Base-by-base conservation (phyloP, 2,888 invertebrate genomes). In the Chloroclystis v-ata region DNA sequence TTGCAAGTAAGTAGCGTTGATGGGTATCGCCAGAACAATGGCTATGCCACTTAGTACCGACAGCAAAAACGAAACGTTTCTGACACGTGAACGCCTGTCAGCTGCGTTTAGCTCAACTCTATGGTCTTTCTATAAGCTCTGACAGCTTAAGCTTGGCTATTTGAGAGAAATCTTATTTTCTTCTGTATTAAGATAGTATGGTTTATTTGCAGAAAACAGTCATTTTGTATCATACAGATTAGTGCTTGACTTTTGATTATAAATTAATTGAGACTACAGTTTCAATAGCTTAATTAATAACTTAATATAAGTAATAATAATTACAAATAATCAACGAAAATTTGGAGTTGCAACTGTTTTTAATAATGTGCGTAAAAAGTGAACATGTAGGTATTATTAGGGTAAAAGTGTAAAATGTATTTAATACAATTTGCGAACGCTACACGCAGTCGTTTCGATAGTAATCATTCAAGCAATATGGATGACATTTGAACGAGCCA, bases 21-120 rank as follows among this genome's bases (percentile, higher is more conserved):
- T 49, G 25, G 37, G 7, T 44, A 53, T 53, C 53, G 8, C 37
- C 41, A 41, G 42, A 49, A 54, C 53, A 54, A 54, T 50, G 50
- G 50, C 29, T 47, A 45, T 45, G 32, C 43, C 20, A 28, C 28
- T 24, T 32, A 43, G 53, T 47, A 53, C 45, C 12, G 53, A 12
- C 53, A 43, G 39, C 49, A 54, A 54, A 54, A 49, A 53, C 43
- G 30, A 46, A 49, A 47, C 42, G 49, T 47, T 43, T 39, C 46
- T 46, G 49, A 32, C 46, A 35, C 41, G 30, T 40, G 37, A 38
- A 43, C 49, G 45, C 45, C 44, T 54, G 53, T 54, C 53, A 40
- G 43, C 37, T 49, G 44, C 44, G 47, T 49, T 53, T 49, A 49
- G 44, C 38, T 49, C 29, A 49, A 41, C 35, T 47, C 29, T 43